phyloP scores from a whole-genome alignment of 2,888 invertebrate genomes.

The Matsumyia berberina region DNA sequence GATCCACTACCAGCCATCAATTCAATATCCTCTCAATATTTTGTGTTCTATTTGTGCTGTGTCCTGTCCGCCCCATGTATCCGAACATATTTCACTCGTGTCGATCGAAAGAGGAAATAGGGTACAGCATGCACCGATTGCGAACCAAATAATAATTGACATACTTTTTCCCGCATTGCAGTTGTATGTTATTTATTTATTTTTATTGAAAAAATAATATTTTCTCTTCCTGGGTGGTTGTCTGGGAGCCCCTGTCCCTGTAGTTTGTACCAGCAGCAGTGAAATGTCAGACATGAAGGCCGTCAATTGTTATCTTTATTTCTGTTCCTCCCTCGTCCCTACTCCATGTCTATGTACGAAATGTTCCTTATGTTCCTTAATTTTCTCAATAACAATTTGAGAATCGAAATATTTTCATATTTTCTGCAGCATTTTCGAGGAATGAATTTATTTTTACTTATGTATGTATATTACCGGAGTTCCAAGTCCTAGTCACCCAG shows the following conservation, averaged over 20 bases:
- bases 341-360: background rate
- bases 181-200: slow-evolving; percentile 59
- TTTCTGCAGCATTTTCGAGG: slow-evolving; percentile 5
- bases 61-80: slow-evolving; percentile 22
- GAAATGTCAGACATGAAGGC: slow-evolving; percentile 45
- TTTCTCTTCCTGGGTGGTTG: background rate
- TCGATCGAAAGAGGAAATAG: slow-evolving; percentile 54
- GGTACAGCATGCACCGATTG: slow-evolving; percentile 48
- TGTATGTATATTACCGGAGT: too few species aligned
- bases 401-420: slow-evolving; percentile 46
- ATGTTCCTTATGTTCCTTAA: slow-evolving; percentile 25
- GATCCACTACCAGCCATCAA: slow-evolving; percentile 20
- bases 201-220: slow-evolving; percentile 38
- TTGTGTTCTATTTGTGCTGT: slow-evolving; percentile 1
- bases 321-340: background rate
- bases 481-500: background rate
- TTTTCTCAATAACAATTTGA: slow-evolving; percentile 45
- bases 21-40: slow-evolving; percentile 42
- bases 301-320: slow-evolving; percentile 60
- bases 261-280: slow-evolving; percentile 41
- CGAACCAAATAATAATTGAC: slow-evolving; percentile 62
- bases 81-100: slow-evolving; percentile 38
- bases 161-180: slow-evolving; percentile 68
- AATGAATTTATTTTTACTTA: slow-evolving; percentile 9
- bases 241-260: slow-evolving; percentile 3